Percentiles rank a stretch among this genome's conserved stretches.
Conservation (phyloP, 2,797 vertebrate species). For the Syndactyla subalaris region DNA sequence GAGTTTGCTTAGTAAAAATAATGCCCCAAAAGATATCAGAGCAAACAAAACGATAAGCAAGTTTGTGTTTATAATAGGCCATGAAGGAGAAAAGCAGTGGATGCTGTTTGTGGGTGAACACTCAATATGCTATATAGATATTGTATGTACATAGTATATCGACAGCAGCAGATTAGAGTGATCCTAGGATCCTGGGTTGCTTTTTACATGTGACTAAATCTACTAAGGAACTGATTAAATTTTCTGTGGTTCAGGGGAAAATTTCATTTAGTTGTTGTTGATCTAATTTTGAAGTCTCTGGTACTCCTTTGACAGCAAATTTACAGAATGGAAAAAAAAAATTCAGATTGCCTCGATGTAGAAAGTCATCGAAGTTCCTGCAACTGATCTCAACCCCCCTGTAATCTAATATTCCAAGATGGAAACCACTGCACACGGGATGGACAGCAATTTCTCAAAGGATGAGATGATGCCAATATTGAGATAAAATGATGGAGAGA, state of each 20-base stretch:
- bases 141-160: background rate
- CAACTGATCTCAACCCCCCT: background rate
- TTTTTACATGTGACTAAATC: background rate
- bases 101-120: background rate
- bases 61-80: background rate
- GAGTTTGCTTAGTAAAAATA: background rate
- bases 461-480: background rate
- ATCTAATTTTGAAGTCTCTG: background rate
- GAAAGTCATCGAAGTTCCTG: background rate
- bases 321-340: background rate
- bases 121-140: background rate
- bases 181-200: background rate
- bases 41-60: background rate
- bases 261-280: background rate
- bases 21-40: background rate
- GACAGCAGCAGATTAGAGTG: background rate
- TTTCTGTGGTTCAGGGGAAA: background rate
- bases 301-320: background rate
- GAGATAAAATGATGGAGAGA: background rate
- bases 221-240: background rate
- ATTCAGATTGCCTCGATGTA: background rate
- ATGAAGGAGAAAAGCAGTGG: background rate
- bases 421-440: background rate
- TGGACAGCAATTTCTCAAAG: background rate
- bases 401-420: background rate